Percentiles rank a stretch among this genome's conserved stretches.
Evolutionary conservation across 1,140 invertebrate species (phyloP).

Genomic region (Apis florea): DNA sequence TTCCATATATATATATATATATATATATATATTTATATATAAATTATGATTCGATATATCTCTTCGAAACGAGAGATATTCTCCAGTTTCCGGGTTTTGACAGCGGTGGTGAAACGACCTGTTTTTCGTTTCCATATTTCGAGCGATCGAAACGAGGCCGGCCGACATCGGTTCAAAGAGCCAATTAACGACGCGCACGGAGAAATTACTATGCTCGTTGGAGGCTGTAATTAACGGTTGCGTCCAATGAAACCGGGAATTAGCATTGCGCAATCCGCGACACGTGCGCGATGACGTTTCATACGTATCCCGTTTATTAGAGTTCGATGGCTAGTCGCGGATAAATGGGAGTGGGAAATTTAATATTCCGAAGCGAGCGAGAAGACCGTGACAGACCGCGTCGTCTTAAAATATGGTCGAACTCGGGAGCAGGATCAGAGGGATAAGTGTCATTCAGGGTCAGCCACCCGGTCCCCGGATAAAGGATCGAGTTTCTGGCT

Average conservation of each 20-base stretch:
- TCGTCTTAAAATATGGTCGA: slow-evolving; percentile 39
- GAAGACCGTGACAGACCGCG: slow-evolving; percentile 24
- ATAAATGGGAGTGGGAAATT: slow-evolving; percentile 1
- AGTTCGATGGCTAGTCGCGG: neutral
- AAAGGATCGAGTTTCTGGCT: slow-evolving; percentile 39
- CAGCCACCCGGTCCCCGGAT: neutral
- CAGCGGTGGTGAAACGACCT: no score
- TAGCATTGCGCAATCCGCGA: neutral
- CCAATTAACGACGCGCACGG: slow-evolving; percentile 34
- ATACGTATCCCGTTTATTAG: no score
- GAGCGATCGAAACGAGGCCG: neutral
- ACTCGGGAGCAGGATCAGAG: slow-evolving; percentile 1
- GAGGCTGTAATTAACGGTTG: slow-evolving; percentile 32
- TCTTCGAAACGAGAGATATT: no score
- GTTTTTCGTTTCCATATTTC: neutral
- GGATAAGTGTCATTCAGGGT: slow-evolving; percentile 25
- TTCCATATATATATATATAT: no score
- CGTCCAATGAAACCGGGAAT: neutral
- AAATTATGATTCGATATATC: no score
- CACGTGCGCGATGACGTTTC: neutral
- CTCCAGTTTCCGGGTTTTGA: no score
- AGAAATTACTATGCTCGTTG: slow-evolving; percentile 37
- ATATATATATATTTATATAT: no score
- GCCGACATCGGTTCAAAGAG: no score
- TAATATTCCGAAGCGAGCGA: slow-evolving; percentile 21